Percentiles rank a stretch among this genome's conserved stretches.
These are phyloP conservation scores for Trilocha varians DNA, from an alignment of 2,888 invertebrate species.

Conservation along the genomic window DNA sequence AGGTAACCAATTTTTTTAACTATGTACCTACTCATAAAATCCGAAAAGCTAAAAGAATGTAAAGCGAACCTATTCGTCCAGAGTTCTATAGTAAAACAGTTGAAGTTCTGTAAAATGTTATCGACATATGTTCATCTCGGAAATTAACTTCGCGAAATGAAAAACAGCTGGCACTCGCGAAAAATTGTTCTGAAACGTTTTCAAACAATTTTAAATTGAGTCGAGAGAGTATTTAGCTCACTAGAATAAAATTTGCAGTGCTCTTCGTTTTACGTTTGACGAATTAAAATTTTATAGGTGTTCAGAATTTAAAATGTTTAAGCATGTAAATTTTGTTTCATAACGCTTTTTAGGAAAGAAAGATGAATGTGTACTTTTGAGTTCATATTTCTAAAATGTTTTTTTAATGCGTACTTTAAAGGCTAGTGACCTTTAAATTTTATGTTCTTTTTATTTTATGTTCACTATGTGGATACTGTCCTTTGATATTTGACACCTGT, in stretches of 20 bases:
- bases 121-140: background rate
- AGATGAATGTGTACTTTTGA: no score
- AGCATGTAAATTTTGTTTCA: background rate
- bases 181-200: conserved; percentile 3
- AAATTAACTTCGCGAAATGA: background rate
- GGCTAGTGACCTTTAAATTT: no score
- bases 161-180: background rate
- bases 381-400: no score
- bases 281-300: background rate
- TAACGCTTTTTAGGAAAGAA: no score
- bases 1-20: no score
- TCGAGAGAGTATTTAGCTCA: conserved; percentile 1
- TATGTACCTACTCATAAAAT: no score
- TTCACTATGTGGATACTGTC: no score
- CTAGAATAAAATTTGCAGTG: conserved; percentile 2
- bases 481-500: no score
- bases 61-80: no score
- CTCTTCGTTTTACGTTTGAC: background rate
- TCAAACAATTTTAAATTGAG: background rate
- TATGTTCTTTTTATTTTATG: no score
- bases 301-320: background rate
- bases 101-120: background rate
- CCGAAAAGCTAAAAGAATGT: no score
- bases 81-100: background rate
- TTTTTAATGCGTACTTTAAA: no score